These are phyloP conservation scores for Ancistrus triradiatus DNA, from an alignment of 2,113 vertebrate species.

Conservation along the genomic window DNA sequence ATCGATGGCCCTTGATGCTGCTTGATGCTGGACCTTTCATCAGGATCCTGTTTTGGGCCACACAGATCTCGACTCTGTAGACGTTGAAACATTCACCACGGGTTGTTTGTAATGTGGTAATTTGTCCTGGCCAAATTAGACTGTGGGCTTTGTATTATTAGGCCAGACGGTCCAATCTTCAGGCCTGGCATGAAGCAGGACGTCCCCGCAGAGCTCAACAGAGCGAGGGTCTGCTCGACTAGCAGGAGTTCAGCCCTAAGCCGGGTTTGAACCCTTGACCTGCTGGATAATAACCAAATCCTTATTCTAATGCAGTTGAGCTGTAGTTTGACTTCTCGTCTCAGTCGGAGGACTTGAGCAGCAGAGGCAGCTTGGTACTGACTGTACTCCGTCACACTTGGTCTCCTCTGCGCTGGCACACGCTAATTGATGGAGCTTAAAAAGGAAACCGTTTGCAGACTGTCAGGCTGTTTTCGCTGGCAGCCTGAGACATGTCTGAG, in stretches of 20 bases:
- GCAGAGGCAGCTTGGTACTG: neutral
- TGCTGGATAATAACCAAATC: neutral
- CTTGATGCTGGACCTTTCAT: too few relatives aligned
- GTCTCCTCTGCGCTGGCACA: neutral
- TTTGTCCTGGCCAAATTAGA: too few relatives aligned
- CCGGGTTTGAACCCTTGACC: slow-evolving; percentile 1
- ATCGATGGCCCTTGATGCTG: too few relatives aligned
- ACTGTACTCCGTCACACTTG: neutral
- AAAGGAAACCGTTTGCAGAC: slow-evolving; percentile 19
- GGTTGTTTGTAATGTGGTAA: too few relatives aligned
- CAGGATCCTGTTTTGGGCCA: too few relatives aligned
- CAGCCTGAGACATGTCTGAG: slow-evolving; percentile 1
- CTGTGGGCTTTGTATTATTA: too few relatives aligned
- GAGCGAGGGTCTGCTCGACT: neutral
- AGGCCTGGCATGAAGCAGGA: neutral
- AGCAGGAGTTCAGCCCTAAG: neutral
- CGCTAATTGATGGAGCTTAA: slow-evolving; percentile 17
- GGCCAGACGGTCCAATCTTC: too few relatives aligned
- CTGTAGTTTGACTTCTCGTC: neutral
- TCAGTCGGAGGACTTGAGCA: neutral
- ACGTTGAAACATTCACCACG: too few relatives aligned
- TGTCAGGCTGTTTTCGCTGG: slow-evolving; percentile 24
- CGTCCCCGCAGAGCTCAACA: neutral
- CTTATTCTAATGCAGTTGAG: too few relatives aligned
- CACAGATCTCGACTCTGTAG: too few relatives aligned